Base-by-base conservation (phyloP, 2,888 invertebrate species). In the Luffia ferchaultella region DNA sequence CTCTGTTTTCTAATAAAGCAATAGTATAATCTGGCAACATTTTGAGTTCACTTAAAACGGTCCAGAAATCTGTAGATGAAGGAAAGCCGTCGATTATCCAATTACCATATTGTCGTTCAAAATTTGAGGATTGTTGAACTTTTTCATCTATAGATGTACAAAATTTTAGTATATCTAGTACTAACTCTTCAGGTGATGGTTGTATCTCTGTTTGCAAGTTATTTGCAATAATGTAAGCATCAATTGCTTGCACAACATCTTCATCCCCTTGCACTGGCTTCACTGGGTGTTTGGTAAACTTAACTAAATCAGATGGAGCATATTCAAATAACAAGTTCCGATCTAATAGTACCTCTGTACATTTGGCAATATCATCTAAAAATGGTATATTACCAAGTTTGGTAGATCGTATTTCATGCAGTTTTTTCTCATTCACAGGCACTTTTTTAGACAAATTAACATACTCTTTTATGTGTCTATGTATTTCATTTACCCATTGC, bases 41-140 rank as follows among this genome's bases (percentile, higher is more conserved):
- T 54, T 83, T 76, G 2, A 72, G 65, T 20, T 76, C 70, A 5
- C 55, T 58, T 12, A 90, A 62, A 52, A 67, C 65, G 46, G 63
- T 64, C 76, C 89, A 84, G 59, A 80, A 70, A 54, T 85, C 77
- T 15, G 75, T 54, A 55, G 87, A 75, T 18, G 80, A 62, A 18
- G 85, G 77, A 65, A 89, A 84, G 1, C 84, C 88, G 61, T 89
- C 89, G 49, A 90, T 69, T 54, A 90, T 82, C 79, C 86, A 90
- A 57, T 86, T 87, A 17, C 85, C 83, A 61, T 79, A 80, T 20
- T 53, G 57, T 45, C 64, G 53, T 20, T 69, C 62, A 50, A 49
- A 57, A 52, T 65, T 60, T 49, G 71, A 64, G 50, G 61, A 50
- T 58, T 66, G 55, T 57, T 64, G 55, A 52, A 64, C 60, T 53